Base-by-base conservation (phyloP, 2,888 invertebrate species). In the Crossocerus cetratus region DNA sequence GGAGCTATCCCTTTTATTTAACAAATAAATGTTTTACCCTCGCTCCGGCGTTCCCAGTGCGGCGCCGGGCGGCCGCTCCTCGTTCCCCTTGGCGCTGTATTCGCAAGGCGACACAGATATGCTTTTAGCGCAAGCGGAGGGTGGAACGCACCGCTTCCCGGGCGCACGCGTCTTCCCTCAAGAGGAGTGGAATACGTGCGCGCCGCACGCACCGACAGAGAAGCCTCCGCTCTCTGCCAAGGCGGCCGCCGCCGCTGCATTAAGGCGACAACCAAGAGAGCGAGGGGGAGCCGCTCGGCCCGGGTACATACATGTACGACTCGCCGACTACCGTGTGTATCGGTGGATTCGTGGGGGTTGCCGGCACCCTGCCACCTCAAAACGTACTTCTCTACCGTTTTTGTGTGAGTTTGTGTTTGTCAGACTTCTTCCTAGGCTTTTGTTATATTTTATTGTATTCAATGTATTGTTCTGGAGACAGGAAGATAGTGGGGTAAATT, bases 71-170 rank as follows among this genome's bases (percentile, higher is more conserved):
- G n/a, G n/a, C n/a, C n/a, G n/a, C 32, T 42, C 69, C 78, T 72
- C 78, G 69, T 78, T 74, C 72, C 68, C 81, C 77, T 83, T 70
- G 72, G 82, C 83, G 80, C 49, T 85, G 78, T 82, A 81, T 76
- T 78, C 76, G 81, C 85, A 82, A 81, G 86, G 85, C 88, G 88
- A 90, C 90, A 90, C 86, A 90, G 89, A 90, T 90, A 90, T 90
- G 89, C 90, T 90, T 90, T 90, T 90, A 89, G 89, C 87, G 84
- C 63, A 73, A 76, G 80, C 78, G 80, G 77, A 77, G 85, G 88
- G 86, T 85, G 83, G 84, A 83, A 83, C 82, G 82, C 75, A 66
- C 81, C 84, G 87, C 85, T 87, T 87, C 88, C 87, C 32, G 86
- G 84, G 83, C 84, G 81, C 83, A 83, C 80, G 83, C 79, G 71